Percentiles rank a stretch among this genome's conserved stretches.
These are phyloP conservation scores for Helobdella robusta DNA, from an alignment of 2,888 invertebrate genomes.

Conservation along the genomic window DNA sequence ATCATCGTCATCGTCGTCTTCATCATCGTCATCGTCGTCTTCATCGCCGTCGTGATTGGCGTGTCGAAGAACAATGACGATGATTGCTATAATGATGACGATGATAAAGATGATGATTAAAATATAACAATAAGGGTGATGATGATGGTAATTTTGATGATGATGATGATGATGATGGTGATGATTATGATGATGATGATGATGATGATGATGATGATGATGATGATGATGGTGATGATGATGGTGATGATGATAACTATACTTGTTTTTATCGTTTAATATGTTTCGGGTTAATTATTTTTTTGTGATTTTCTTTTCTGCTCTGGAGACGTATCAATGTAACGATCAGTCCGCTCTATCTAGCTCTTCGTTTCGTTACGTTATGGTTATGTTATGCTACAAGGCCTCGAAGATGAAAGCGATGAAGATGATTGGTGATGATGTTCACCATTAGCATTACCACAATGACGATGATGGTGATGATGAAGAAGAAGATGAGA, in stretches of 20 bases:
- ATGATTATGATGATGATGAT: constrained; percentile 18
- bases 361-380: too few species aligned
- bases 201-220: constrained; percentile 22
- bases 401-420: too few species aligned
- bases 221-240: constrained; percentile 23
- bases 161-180: constrained; percentile 7
- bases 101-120: not conserved
- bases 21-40: not conserved
- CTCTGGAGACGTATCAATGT: too few species aligned
- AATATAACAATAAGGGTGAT: not conserved
- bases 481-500: too few species aligned
- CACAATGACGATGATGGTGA: too few species aligned
- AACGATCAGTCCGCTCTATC: too few species aligned
- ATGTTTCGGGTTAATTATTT: too few species aligned
- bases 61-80: not conserved
- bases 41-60: not conserved
- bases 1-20: not conserved
- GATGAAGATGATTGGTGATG: too few species aligned
- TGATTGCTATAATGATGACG: not conserved
- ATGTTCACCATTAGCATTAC: too few species aligned
- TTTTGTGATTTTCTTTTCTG: too few species aligned
- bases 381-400: too few species aligned
- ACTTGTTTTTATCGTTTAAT: too few species aligned
- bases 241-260: constrained; percentile 15
- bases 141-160: constrained; percentile 18